Conservation (phyloP, 1,140 invertebrate species). For the Ostrea denselamellosa region DNA sequence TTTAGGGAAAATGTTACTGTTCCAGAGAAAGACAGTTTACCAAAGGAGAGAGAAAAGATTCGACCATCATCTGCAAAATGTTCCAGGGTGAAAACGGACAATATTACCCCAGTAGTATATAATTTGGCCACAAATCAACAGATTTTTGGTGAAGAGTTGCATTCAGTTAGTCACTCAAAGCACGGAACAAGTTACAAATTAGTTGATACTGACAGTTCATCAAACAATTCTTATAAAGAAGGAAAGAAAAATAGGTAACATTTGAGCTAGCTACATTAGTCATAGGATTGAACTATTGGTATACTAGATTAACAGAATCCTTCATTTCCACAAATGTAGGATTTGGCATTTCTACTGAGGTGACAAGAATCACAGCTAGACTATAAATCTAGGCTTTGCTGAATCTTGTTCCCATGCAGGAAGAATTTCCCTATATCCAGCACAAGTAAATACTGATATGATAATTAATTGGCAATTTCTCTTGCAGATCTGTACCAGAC, state of each 20-base stretch:
- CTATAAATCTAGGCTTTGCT: no score
- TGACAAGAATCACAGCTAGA: no score
- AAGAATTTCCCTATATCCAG: not conserved
- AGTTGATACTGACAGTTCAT: conserved; percentile 20
- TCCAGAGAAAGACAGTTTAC: not conserved
- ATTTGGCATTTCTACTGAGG: no score
- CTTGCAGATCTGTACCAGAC: conserved; percentile 55
- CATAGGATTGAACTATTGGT: no score
- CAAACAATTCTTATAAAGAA: conserved; percentile 25
- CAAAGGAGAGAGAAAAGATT: conserved; percentile 28
- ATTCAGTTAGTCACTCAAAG: not conserved
- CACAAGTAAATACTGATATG: not conserved
- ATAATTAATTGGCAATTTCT: not conserved
- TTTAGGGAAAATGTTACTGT: not conserved
- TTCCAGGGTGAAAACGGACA: conserved; percentile 3
- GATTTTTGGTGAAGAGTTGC: conserved; percentile 59
- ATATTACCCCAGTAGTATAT: conserved; percentile 55
- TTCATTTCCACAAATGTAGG: no score
- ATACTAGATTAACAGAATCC: no score
- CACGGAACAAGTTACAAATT: not conserved
- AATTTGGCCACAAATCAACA: conserved; percentile 62
- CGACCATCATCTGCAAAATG: conserved; percentile 59
- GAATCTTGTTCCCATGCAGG: not conserved
- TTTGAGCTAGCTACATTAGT: not conserved
- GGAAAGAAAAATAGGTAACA: conserved; percentile 45